These are phyloP conservation scores for Tachypleus tridentatus DNA, from an alignment of 1,140 invertebrate species.

Conservation along the genomic window DNA sequence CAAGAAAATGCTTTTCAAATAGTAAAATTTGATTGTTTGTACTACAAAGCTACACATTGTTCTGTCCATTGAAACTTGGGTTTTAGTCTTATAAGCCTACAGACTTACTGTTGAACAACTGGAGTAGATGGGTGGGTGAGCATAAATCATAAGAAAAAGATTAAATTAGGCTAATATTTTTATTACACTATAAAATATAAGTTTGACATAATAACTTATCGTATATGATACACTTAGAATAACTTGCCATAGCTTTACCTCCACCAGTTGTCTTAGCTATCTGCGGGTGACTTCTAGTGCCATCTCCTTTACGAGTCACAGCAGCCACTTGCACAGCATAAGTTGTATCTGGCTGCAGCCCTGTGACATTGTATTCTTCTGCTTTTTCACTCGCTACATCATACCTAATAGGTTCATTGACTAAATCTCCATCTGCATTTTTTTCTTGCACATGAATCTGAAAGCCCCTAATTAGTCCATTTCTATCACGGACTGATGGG, in stretches of 20 bases:
- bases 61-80: no score
- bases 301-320: slow-evolving; percentile 86
- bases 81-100: no score
- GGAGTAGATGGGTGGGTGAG: no score
- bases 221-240: neutral
- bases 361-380: slow-evolving; percentile 68
- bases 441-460: slow-evolving; percentile 91
- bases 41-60: no score
- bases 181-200: no score
- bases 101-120: no score
- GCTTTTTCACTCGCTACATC: slow-evolving; percentile 68
- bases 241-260: slow-evolving; percentile 16
- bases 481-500: slow-evolving; percentile 74
- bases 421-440: slow-evolving; percentile 42
- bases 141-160: no score
- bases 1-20: no score
- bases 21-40: no score
- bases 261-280: slow-evolving; percentile 87
- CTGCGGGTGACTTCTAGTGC: slow-evolving; percentile 67
- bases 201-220: no score
- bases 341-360: slow-evolving; percentile 82
- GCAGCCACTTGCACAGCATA: slow-evolving; percentile 75
- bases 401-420: slow-evolving; percentile 37
- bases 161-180: no score
- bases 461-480: slow-evolving; percentile 91